A percentile compares a stretch with the other conserved stretches of the same genome.
phyloP scores from a whole-genome alignment of 2,888 invertebrate species.

The Epistrophella euchroma region DNA sequence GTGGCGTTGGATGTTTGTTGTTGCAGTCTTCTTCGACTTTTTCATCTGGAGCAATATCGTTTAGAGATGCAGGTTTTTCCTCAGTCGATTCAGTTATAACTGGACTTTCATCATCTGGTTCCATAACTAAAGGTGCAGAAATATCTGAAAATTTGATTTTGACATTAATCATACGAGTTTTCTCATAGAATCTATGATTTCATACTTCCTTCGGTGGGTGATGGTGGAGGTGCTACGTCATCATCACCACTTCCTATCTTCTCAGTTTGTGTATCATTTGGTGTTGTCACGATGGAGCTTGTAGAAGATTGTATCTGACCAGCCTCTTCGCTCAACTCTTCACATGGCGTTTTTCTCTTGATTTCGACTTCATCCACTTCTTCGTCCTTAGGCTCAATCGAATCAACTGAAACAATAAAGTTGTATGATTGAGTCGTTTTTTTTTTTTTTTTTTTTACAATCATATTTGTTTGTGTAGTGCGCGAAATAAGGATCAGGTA shows the following conservation, averaged over 20 bases:
- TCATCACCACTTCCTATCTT: conserved; percentile 25
- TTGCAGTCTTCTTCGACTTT: conserved; percentile 13
- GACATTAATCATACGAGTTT: conserved; percentile 56
- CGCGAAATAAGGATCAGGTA: conserved; percentile 67
- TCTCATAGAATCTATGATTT: conserved; percentile 37
- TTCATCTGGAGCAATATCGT: conserved; percentile 17
- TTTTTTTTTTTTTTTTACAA: conserved; percentile 35
- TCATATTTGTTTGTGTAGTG: conserved; percentile 46
- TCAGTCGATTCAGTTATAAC: conserved; percentile 11
- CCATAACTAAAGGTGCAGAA: conserved; percentile 1
- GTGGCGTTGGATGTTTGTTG: conserved; percentile 21
- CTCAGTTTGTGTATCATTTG: conserved; percentile 21
- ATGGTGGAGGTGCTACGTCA: conserved; percentile 17
- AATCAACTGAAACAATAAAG: conserved; percentile 75
- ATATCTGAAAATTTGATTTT: conserved; percentile 71
- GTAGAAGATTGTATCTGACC: conserved; percentile 12
- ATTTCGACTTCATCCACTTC: conserved; percentile 21
- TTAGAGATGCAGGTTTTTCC: conserved; percentile 70
- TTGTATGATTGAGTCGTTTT: conserved; percentile 64
- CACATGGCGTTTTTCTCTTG: conserved; percentile 12
- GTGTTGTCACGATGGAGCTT: conserved; percentile 1
- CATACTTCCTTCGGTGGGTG: conserved; percentile 58
- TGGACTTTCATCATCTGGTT: conserved; percentile 9
- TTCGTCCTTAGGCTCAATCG: conserved; percentile 50
- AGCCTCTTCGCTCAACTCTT: conserved; percentile 28